Evolutionary conservation across 2,888 invertebrate genomes (phyloP), one percentile per base, ranked within the genome.

Genomic region (Drosophila infuscata): DNA sequence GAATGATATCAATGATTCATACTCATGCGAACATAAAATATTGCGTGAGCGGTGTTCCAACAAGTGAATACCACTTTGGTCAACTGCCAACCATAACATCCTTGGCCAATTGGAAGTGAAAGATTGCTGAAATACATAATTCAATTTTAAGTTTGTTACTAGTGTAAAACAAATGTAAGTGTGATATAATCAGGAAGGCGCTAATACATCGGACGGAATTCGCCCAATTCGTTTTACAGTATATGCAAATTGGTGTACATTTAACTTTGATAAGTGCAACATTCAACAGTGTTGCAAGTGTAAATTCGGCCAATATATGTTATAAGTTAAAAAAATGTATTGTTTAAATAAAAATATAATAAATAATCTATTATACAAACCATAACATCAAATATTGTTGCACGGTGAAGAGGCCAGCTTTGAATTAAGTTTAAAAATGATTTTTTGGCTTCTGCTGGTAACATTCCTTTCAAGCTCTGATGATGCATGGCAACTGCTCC

Each of bases 21-120:
- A 98, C 92, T 98, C 97, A 94, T 98, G 98, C 81, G 97, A 98
- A 93, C 97, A 98, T 2, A 98, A 95, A 43, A 98, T 96, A 90
- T 97, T 97, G 84, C 98, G 95, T 17, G 98, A 96, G 65, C 97
- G 96, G 91, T 97, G 97, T 87, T 98, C 97, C 87, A 98, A 94
- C 74, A 99, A 94, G 92, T 98, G 98, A 72, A 99, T 95, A 29
- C 99, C 99, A 86, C 95, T 95, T 93, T 98, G 98, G 94, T 98
- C 98, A 60, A 99, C 97, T 32, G 98, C 98, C 82, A 99, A 94
- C 98, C 98, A 98, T 53, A 99, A 94, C 51, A 97, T 96, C 90
- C 98, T 95, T 35, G 99, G 98, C 97, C 99, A 98, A 93, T 98
- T 98, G 33, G 98, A 98, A 17, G 98, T 98, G 93, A 98, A 98